Evolutionary conservation across 2,113 vertebrate species (phyloP), one percentile per base, ranked within the genome.

Genomic region (Salminus brasiliensis): DNA sequence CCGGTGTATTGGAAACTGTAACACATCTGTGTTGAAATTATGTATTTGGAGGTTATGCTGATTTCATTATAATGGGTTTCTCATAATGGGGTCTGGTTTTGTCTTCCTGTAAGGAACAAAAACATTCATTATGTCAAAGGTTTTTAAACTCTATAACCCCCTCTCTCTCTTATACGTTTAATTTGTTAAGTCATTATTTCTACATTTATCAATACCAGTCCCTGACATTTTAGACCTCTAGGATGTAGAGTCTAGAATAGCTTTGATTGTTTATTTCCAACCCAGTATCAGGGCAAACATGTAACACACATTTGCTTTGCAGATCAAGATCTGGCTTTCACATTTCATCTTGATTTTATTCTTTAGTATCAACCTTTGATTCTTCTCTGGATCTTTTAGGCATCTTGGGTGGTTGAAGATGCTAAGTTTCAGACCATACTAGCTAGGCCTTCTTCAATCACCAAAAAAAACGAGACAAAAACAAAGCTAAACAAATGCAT

Each of bases 41-140:
- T 88, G 88, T 87, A 86, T 91, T 89, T 86, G 79, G 90, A 90
- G 91, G 88, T 87, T 93, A 91, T 90, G 90, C 66, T 89, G 89
- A 87, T 84, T 89, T 89, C 57, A 81, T 90, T 89, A 87, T 92
- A 91, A 92, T 90, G 85, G 84, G 88, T 90, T 88, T 87, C 85
- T 91, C 89, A 90, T 90, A 53, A 73, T 62, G 13, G 72, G 66
- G 13, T 62, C 72, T 60, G 41, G 57, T 83, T 79, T 45, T n/a
- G 30, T 25, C 41, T 52, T 36, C 63, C 32, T 71, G 53, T 36
- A 8, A 62, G 53, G n/a, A 74, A 62, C 32, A 45, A 66, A 36
- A 72, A 47, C 53, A 4, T 70, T 78, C 34, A 23, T 60, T 57
- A 49, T 47, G 43, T 25, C 57, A 62, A 49, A 78, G 71, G 25